Base-by-base conservation (phyloP, 2,113 vertebrate genomes). In the Vulpes lagopus region DNA sequence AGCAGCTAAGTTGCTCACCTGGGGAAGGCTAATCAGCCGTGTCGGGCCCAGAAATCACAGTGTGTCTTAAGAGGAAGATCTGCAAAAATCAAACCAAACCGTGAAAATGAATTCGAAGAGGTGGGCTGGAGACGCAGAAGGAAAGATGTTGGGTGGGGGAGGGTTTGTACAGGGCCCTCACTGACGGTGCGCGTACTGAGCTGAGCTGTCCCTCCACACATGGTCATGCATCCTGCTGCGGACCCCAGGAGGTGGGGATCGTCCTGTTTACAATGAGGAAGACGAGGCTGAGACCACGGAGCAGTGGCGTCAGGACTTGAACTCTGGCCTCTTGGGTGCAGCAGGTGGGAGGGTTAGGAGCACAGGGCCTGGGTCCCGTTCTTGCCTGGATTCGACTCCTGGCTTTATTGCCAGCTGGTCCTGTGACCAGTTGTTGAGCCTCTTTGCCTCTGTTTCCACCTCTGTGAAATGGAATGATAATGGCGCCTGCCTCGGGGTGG, bases 111-210 rank as follows among this genome's bases (percentile, higher is more conserved):
- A 2, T 23, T 4, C 23, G 62, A 43, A 53, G 67, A n/a, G 51
- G 22, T 22, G 9, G 35, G 55, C 49, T 49, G 11, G 27, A 49
- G 0, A 5, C 0, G 1, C 19, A 35, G 35, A 35, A 15, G 7
- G 64, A 23, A 22, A 23, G 82, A 5, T 32, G 2, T 1, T 0
- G 12, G 43, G 30, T n/a, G 67, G 6, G 22, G 12, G 5, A 30
- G 57, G 64, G 4, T 0, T 20, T 17, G 8, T 3, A 20, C 49
- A 19, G n/a, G 20, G 49, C 23, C n/a, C 25, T 35, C 19, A 25
- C 4, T 4, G n/a, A 20, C 3, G 1, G 9, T 17, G 67, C 19
- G 5, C 5, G 55, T 14, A 0, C 0, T 9, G 3, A 9, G 65
- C 0, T 9, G 3, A 9, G 65, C 3, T 0, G 35, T 38, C 59